Percentiles rank a stretch among this genome's conserved stretches.
phyloP scores from a whole-genome alignment of 35 echinoderm and acorn worm species.

The Diadema setosum region DNA sequence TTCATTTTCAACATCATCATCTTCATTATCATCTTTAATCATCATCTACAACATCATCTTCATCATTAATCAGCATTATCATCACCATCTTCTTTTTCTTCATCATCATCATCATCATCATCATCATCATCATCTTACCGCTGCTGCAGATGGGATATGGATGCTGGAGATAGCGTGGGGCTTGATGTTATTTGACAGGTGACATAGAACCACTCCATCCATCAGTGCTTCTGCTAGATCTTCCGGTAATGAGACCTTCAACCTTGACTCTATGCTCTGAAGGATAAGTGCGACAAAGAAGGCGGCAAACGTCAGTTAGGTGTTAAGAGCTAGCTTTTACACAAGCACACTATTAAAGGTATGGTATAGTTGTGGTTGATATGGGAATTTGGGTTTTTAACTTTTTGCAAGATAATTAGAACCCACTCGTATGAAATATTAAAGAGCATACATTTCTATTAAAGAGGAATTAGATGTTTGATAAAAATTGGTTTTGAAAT shows the following conservation, averaged over 20 bases:
- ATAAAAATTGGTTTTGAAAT: no score
- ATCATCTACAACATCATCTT: not conserved
- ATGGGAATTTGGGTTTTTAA: no score
- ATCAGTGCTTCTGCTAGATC: slow-evolving; percentile 81
- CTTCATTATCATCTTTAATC: not conserved
- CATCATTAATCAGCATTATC: not conserved
- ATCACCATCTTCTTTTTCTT: no score
- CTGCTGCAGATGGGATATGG: slow-evolving; percentile 73
- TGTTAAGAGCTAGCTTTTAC: no score
- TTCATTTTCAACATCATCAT: not conserved
- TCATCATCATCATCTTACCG: slow-evolving; percentile 44
- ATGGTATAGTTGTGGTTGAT: no score
- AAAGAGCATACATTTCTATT: no score
- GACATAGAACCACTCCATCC: slow-evolving; percentile 84
- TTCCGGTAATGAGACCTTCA: slow-evolving; percentile 82
- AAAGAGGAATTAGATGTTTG: no score
- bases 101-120: not conserved
- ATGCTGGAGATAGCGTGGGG: slow-evolving; percentile 77
- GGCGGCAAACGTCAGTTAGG: no score
- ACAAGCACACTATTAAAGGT: no score
- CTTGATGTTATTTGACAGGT: slow-evolving; percentile 75
- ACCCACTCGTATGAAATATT: no score
- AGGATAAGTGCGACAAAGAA: no score
- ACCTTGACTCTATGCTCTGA: slow-evolving; percentile 74
- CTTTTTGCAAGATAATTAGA: no score